phyloP scores from a whole-genome alignment of 2,797 vertebrate species.

The Bradypus variegatus region DNA sequence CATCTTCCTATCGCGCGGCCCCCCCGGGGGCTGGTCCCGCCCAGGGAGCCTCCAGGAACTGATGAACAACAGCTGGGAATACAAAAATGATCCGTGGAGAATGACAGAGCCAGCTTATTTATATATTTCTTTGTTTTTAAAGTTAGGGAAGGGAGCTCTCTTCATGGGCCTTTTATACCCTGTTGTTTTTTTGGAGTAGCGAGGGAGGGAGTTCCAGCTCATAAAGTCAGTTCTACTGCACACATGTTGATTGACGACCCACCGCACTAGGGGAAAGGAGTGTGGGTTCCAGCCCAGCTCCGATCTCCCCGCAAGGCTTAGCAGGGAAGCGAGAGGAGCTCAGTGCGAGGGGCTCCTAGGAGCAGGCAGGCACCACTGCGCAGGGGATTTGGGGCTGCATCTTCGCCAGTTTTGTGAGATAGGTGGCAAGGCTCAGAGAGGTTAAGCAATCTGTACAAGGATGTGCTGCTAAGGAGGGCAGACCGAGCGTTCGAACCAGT shows the following conservation, averaged over 20 bases:
- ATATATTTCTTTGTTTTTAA: not conserved
- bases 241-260: not conserved
- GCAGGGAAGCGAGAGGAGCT: not conserved
- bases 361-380: not conserved
- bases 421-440: not conserved
- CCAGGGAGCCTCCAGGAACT: not conserved
- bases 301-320: not conserved
- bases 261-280: not conserved
- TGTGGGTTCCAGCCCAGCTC: not conserved
- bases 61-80: conserved; percentile 33
- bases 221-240: not conserved
- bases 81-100: not conserved
- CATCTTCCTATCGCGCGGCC: too few relatives aligned
- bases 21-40: not conserved
- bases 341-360: too few relatives aligned
- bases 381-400: not conserved
- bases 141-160: not conserved
- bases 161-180: not conserved
- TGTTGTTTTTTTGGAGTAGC: not conserved
- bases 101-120: not conserved
- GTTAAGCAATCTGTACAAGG: not conserved
- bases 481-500: not conserved
- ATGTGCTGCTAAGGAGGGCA: rapidly evolving
- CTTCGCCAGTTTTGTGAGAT: not conserved
- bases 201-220: not conserved